Evolutionary conservation across 2,113 vertebrate species (phyloP).

Genomic region (Copsychus sechellarum): DNA sequence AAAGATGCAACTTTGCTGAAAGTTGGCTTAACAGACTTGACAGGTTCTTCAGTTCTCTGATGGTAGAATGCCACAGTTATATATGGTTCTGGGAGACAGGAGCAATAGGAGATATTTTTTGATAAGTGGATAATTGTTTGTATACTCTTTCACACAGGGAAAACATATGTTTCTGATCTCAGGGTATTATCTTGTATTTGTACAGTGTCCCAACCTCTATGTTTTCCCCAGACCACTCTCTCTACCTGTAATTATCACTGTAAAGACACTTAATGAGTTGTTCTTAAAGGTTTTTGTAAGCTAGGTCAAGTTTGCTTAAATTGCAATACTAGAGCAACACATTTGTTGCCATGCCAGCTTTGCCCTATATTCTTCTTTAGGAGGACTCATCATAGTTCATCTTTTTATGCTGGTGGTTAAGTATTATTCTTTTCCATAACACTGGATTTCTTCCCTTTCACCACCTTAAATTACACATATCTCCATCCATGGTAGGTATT

Average conservation of each 20-base stretch:
- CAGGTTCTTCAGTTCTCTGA: neutral
- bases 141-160: constrained; percentile 40
- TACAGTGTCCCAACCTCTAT: neutral
- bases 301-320: neutral
- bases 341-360: neutral
- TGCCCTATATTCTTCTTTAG: neutral
- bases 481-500: neutral
- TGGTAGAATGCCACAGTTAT: neutral
- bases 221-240: neutral
- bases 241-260: neutral
- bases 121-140: constrained; percentile 18
- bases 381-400: neutral
- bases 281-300: neutral
- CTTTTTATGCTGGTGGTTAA: neutral
- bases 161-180: constrained; percentile 40
- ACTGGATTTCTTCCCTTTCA: neutral
- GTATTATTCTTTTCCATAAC: neutral
- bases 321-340: neutral
- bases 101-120: neutral
- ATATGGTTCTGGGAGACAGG: neutral
- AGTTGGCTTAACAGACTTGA: neutral
- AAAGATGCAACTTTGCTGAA: neutral
- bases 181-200: neutral
- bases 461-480: neutral
- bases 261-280: neutral